Percentiles rank a stretch among this genome's conserved stretches.
Evolutionary conservation across 2,888 invertebrate species (phyloP).

Genomic region (Lasioglossum leucozonium): DNA sequence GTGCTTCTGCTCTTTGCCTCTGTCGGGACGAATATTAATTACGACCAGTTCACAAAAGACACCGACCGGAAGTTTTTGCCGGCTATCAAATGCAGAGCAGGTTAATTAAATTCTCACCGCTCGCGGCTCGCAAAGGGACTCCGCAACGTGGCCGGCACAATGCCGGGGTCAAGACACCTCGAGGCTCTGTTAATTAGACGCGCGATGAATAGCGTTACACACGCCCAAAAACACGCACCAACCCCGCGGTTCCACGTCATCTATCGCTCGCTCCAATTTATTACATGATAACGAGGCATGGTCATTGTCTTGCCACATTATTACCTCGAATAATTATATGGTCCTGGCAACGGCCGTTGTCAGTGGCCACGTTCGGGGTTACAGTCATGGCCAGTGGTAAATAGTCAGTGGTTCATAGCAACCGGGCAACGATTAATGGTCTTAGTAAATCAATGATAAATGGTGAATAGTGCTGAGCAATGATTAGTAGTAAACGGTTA

Average conservation of each 20-base stretch:
- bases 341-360: background rate
- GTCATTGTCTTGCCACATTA: background rate
- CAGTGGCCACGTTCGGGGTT: background rate
- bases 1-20: conserved; percentile 51
- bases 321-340: background rate
- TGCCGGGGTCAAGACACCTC: conserved; percentile 60
- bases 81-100: conserved; percentile 79
- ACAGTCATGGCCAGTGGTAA: background rate
- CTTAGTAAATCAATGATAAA: background rate
- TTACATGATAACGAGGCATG: background rate
- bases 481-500: background rate
- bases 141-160: conserved; percentile 62
- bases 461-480: background rate
- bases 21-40: conserved; percentile 75
- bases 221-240: conserved; percentile 74
- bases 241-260: conserved; percentile 47
- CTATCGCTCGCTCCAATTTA: conserved; percentile 40
- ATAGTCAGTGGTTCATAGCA: background rate
- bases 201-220: conserved; percentile 75
- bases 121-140: conserved; percentile 56
- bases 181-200: conserved; percentile 76
- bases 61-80: conserved; percentile 73
- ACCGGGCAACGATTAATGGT: background rate
- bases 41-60: conserved; percentile 73
- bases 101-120: conserved; percentile 81